Evolutionary conservation across 2,113 vertebrate genomes (phyloP), one percentile per base, ranked within the genome.

Genomic region (Eudorcas thomsonii): DNA sequence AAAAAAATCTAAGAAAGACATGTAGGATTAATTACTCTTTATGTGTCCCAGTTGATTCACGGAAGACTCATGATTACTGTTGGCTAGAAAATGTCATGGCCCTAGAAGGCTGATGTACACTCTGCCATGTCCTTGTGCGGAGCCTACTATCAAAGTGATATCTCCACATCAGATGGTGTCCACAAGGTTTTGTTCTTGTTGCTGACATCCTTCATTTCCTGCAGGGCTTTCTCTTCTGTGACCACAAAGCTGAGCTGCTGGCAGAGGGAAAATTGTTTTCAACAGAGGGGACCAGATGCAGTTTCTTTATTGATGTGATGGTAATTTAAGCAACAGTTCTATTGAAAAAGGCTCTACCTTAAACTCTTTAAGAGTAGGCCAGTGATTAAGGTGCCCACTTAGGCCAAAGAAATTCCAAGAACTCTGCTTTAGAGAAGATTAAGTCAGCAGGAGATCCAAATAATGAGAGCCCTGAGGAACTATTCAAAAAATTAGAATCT

Each of bases 401-500:
- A 64, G 91, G 60, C 13, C 90, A 92, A 97, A 96, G 39, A 50
- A 17, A 97, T 91, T 43, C 82, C 43, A 43, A 91, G 4, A 10
- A 25, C 19, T 77, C 7, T 48, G 93, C 80, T 62, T 57, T 96
- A n/a, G 90, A 97, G 71, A 96, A 94, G 50, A 94, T 95, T 95
- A 97, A 97, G 96, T 94, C 88, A 52, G 67, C 74, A n/a, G 52
- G 83, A 82, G 81, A 96, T 57, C 80, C 93, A 95, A 97, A 97
- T 81, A 97, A 97, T 55, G 64, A 94, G 25, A 45, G 7, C 43
- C 93, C 77, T 7, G 14, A 97, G 50, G 36, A 97, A 88, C 16
- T 64, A 97, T 81, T 85, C 39, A 43, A 43, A 97, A 97, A 97
- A 59, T 86, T 2, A 91, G 87, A 39, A 97, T 95, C 23, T 45